A percentile compares a stretch with the other conserved stretches of the same genome.
Conservation (phyloP, 2,888 invertebrate genomes). For the Eilema depressum region DNA sequence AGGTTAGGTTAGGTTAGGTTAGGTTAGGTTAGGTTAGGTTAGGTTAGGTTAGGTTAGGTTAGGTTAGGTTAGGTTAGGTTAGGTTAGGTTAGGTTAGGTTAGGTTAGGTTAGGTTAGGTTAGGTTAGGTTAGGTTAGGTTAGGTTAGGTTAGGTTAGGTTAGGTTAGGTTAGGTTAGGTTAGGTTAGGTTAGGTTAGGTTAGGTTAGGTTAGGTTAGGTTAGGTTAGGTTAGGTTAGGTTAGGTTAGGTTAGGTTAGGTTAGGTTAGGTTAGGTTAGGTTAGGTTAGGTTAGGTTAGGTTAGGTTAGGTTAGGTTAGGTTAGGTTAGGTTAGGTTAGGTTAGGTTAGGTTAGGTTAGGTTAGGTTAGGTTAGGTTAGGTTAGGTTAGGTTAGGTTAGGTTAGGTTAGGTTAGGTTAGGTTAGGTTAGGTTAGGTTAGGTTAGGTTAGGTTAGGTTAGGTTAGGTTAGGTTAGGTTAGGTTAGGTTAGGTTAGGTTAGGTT, state of each 20-base stretch:
- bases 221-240: slow-evolving; percentile 37
- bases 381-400: slow-evolving; percentile 34
- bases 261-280: slow-evolving; percentile 30
- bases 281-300: slow-evolving; percentile 13
- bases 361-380: slow-evolving; percentile 35
- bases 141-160: slow-evolving; percentile 48
- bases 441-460: slow-evolving; percentile 39
- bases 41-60: slow-evolving; percentile 45
- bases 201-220: slow-evolving; percentile 27
- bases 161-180: slow-evolving; percentile 42
- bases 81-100: slow-evolving; percentile 42
- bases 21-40: slow-evolving; percentile 53
- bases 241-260: slow-evolving; percentile 32
- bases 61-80: slow-evolving; percentile 50
- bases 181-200: slow-evolving; percentile 56
- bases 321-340: slow-evolving; percentile 19
- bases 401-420: slow-evolving; percentile 31
- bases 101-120: slow-evolving; percentile 47
- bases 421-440: slow-evolving; percentile 31
- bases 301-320: slow-evolving; percentile 11
- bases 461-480: slow-evolving; percentile 37
- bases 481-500: slow-evolving; percentile 32
- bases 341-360: slow-evolving; percentile 34
- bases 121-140: slow-evolving; percentile 47
- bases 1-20: slow-evolving; percentile 52